These are phyloP conservation scores for Nematolebias whitei DNA, from an alignment of 2,113 vertebrate species.

Conservation along the genomic window DNA sequence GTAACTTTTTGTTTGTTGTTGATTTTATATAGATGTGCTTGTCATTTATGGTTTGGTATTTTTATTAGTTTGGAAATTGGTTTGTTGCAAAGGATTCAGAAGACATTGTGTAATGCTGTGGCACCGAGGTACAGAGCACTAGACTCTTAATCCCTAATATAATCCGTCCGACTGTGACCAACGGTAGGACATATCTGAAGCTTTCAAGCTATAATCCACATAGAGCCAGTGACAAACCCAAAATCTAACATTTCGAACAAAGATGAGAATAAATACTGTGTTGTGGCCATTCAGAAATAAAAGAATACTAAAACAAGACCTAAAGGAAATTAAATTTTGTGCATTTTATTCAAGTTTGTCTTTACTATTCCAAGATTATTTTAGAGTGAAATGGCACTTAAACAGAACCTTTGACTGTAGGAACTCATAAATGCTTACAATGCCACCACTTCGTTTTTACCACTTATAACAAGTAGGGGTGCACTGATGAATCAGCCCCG, in stretches of 20 bases:
- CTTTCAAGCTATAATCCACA: conserved; percentile 69
- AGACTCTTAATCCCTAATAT: conserved; percentile 76
- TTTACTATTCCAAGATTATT: conserved; percentile 8
- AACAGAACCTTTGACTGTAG: conserved; percentile 4
- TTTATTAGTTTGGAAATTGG: conserved; percentile 26
- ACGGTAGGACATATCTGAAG: conserved; percentile 69
- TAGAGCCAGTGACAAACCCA: conserved; percentile 48
- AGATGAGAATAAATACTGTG: conserved; percentile 21
- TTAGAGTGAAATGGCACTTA: neutral
- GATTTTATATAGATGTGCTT: neutral
- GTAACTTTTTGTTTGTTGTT: neutral
- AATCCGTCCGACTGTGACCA: conserved; percentile 72
- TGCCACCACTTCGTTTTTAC: neutral
- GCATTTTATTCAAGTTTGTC: neutral
- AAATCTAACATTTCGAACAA: conserved; percentile 47
- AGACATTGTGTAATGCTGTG: conserved; percentile 51
- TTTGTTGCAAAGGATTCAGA: conserved; percentile 35
- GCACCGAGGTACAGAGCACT: conserved; percentile 64
- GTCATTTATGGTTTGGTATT: neutral
- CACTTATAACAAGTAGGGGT: no score
- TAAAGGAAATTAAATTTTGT: no score
- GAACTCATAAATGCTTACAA: neutral
- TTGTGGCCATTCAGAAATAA: conserved; percentile 3
- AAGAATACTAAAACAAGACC: conserved; percentile 9
- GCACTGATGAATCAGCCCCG: no score